Conservation (phyloP, 2,113 vertebrate species). For the Brachyhypopomus gauderio region DNA sequence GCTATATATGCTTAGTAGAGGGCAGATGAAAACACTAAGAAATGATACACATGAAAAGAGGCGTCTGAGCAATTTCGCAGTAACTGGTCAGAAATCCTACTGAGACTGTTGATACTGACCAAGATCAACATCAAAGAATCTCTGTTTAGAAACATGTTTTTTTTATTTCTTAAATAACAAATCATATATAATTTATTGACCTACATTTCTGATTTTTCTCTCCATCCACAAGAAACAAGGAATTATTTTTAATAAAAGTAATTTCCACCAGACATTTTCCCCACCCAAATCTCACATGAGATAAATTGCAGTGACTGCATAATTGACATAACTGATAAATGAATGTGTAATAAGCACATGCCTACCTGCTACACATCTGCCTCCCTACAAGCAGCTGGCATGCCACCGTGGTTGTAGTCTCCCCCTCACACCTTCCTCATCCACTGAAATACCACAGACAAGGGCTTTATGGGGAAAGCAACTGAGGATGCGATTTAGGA, state of each 20-base stretch:
- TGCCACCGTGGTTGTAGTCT: constrained; percentile 51
- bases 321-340: constrained; percentile 50
- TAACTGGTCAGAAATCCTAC: constrained; percentile 46
- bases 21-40: constrained; percentile 50
- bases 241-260: constrained; percentile 35
- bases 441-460: background rate
- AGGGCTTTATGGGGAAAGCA: constrained; percentile 1
- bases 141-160: constrained; percentile 44
- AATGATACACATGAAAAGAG: constrained; percentile 43
- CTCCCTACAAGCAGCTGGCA: constrained; percentile 46
- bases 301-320: constrained; percentile 24
- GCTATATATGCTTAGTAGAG: background rate
- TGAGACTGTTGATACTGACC: constrained; percentile 1
- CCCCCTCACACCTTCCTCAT: constrained; percentile 18
- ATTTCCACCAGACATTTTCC: constrained; percentile 5
- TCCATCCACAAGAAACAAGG: background rate
- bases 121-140: constrained; percentile 39
- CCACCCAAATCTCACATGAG: constrained; percentile 31
- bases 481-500: constrained; percentile 34
- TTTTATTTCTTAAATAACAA: constrained; percentile 35
- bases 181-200: constrained; percentile 59
- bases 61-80: background rate
- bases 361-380: constrained; percentile 33
- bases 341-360: constrained; percentile 50
- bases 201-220: constrained; percentile 44